Percentiles rank a stretch among this genome's conserved stretches.
Conservation (phyloP, 2,888 invertebrate genomes). For the Apodemia hepburni region DNA sequence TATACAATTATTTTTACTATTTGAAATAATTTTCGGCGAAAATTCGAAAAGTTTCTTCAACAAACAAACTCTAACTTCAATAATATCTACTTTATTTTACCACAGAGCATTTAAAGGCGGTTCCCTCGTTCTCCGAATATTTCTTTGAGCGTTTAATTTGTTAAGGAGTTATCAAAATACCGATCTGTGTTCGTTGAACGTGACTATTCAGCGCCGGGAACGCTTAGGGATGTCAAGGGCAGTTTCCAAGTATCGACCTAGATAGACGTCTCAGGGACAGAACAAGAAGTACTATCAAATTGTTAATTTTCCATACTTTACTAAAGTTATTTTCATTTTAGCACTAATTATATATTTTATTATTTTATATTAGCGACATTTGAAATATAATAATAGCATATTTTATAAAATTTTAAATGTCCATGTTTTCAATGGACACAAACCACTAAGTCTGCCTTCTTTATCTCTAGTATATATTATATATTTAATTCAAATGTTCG, state of each 20-base stretch:
- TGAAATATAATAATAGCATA: too few relatives aligned
- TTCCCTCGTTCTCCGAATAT: neutral
- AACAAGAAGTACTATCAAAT: neutral
- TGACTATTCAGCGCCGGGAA: constrained; percentile 16
- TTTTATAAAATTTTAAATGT: too few relatives aligned
- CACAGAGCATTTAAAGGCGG: neutral
- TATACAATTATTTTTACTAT: too few relatives aligned
- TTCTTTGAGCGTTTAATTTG: constrained; percentile 12
- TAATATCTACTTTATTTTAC: neutral
- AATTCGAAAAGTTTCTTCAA: too few relatives aligned
- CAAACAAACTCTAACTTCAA: too few relatives aligned
- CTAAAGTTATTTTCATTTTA: neutral
- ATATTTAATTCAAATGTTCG: too few relatives aligned
- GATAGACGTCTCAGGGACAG: constrained; percentile 2
- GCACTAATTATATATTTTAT: neutral
- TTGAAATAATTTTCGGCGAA: too few relatives aligned
- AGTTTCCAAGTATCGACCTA: constrained; percentile 13
- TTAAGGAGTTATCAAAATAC: constrained; percentile 17
- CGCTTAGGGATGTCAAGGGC: constrained; percentile 17
- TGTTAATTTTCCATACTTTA: neutral
- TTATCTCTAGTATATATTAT: too few relatives aligned
- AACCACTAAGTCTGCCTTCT: too few relatives aligned
- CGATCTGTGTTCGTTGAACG: constrained; percentile 10
- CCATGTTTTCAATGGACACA: too few relatives aligned
- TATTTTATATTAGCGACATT: too few relatives aligned